phyloP scores from a whole-genome alignment of 2,888 invertebrate species.

The Synergus laeviventris region DNA sequence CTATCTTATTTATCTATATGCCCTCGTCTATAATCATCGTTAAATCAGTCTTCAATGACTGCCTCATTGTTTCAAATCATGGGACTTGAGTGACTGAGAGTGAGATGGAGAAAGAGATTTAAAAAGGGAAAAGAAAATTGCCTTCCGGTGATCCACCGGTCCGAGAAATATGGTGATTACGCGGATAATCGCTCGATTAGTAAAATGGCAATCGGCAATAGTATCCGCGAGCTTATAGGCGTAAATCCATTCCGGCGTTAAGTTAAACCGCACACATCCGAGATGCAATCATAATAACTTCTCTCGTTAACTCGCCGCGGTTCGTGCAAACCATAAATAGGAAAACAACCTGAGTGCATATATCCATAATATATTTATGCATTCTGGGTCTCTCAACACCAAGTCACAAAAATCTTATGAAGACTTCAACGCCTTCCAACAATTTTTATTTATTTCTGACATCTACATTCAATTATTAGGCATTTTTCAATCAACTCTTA shows the following conservation, averaged over 20 bases:
- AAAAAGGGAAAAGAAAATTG: slow-evolving; percentile 1
- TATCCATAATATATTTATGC: neutral
- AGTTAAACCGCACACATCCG: slow-evolving; percentile 23
- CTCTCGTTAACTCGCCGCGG: slow-evolving; percentile 1
- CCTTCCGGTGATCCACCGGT: slow-evolving; percentile 19
- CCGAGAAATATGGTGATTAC: slow-evolving; percentile 38
- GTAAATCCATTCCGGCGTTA: slow-evolving; percentile 54
- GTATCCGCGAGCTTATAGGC: slow-evolving; percentile 43
- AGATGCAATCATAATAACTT: slow-evolving; percentile 55
- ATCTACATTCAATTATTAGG: neutral
- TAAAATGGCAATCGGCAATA: slow-evolving; percentile 41
- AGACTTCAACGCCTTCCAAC: neutral
- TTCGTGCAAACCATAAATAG: slow-evolving; percentile 39
- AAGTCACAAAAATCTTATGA: neutral
- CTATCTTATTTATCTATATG: slow-evolving; percentile 33
- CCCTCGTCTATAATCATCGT: slow-evolving; percentile 35
- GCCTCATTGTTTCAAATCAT: slow-evolving; percentile 27
- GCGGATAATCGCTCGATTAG: slow-evolving; percentile 57
- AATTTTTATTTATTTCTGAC: neutral
- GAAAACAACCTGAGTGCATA: slow-evolving; percentile 8
- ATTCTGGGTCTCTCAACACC: neutral
- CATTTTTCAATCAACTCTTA: too few relatives aligned
- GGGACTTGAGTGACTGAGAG: neutral
- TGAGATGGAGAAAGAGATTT: neutral
- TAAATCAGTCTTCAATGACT: slow-evolving; percentile 19